Percentiles rank a stretch among this genome's conserved stretches.
Evolutionary conservation across 2,888 invertebrate genomes (phyloP).

Genomic region (Micropterix aruncella): DNA sequence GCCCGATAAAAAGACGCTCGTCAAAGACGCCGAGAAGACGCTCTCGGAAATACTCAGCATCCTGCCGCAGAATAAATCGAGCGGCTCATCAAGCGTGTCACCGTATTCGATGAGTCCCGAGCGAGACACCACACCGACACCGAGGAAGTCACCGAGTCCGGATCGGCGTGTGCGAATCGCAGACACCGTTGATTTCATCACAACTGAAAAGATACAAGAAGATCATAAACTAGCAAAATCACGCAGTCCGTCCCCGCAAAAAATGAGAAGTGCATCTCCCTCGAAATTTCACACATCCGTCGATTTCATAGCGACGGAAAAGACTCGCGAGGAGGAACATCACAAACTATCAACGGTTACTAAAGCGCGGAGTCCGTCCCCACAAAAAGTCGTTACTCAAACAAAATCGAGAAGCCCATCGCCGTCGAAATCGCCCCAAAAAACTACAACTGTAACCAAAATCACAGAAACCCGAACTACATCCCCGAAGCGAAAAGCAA

Average conservation of each 20-base stretch:
- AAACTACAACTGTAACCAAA: constrained; percentile 12
- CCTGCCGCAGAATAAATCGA: constrained; percentile 13
- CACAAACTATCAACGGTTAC: no score
- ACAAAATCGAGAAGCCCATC: constrained; percentile 20
- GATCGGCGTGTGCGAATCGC: constrained; percentile 1
- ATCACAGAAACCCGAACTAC: constrained; percentile 8
- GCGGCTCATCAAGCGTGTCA: constrained; percentile 22
- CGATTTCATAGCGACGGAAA: no score
- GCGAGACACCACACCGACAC: constrained; percentile 15
- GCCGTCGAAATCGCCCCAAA: constrained; percentile 12
- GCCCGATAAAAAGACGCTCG: constrained; percentile 25
- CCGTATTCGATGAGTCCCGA: constrained; percentile 22
- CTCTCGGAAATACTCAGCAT: constrained; percentile 15
- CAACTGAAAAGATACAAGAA: not conserved
- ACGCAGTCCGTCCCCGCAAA: constrained; percentile 16
- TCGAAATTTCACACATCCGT: no score
- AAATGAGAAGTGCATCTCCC: constrained; percentile 13
- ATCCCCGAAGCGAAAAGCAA: constrained; percentile 3
- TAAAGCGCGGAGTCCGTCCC: no score
- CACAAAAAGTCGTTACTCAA: no score
- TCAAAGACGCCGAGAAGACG: constrained; percentile 14
- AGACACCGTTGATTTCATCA: not conserved
- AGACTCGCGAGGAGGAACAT: no score
- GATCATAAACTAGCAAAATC: constrained; percentile 12
- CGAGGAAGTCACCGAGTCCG: constrained; percentile 11